These are phyloP conservation scores for Galeopterus variegatus DNA, from an alignment of 2,113 vertebrate species.

Conservation along the genomic window DNA sequence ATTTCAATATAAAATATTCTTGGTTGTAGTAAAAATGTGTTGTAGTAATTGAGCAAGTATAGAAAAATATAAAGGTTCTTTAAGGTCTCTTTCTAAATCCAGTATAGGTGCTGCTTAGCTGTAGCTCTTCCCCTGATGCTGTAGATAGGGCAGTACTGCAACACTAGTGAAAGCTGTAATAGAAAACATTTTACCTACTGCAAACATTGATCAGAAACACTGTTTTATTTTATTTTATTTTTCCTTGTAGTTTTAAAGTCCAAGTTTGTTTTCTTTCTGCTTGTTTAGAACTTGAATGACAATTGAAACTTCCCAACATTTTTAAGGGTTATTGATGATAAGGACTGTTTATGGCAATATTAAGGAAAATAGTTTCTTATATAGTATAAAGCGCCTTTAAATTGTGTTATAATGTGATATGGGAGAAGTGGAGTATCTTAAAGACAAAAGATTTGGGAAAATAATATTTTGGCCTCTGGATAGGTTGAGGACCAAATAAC, in stretches of 20 bases:
- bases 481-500: background rate
- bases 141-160: background rate
- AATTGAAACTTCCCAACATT: slow-evolving; percentile 20
- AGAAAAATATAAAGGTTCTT: slow-evolving; percentile 27
- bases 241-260: background rate
- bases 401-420: background rate
- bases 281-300: slow-evolving; percentile 18
- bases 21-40: background rate
- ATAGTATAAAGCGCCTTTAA: background rate
- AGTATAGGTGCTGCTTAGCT: background rate
- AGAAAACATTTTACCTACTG: slow-evolving; percentile 22
- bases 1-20: slow-evolving; percentile 3
- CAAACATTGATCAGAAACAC: slow-evolving; percentile 7
- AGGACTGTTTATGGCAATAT: slow-evolving; percentile 22
- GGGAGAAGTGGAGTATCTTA: background rate
- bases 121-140: background rate
- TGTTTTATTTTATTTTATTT: background rate
- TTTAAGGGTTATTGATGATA: slow-evolving; percentile 41
- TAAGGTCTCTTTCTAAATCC: background rate
- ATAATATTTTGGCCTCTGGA: background rate
- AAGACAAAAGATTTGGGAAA: slow-evolving; percentile 28
- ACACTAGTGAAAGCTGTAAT: background rate
- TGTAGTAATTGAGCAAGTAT: background rate
- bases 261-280: slow-evolving; percentile 45
- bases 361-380: slow-evolving; percentile 26